Evolutionary conservation across 2,113 vertebrate species (phyloP).

Genomic region (Trogon surrucura): DNA sequence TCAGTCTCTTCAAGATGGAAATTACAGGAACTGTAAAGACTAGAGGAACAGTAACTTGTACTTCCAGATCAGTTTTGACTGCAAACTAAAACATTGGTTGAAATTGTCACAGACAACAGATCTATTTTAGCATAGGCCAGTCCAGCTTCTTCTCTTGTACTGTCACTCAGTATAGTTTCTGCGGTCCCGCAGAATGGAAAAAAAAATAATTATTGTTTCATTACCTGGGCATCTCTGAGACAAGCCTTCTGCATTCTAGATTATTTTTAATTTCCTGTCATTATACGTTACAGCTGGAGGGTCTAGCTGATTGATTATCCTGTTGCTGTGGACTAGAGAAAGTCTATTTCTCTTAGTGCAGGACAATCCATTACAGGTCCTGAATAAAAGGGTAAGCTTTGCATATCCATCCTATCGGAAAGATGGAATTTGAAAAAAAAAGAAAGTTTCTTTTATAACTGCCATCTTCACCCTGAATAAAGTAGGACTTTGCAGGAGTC

Average conservation of each 20-base stretch:
- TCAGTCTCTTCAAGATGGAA: background rate
- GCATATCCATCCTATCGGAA: background rate
- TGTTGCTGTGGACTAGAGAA: background rate
- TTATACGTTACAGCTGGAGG: background rate
- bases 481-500: background rate
- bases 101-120: background rate
- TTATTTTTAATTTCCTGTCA: background rate
- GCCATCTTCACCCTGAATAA: background rate
- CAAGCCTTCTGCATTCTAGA: background rate
- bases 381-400: background rate
- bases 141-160: background rate
- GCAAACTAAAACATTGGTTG: background rate
- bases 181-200: fast-evolving
- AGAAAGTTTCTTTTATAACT: background rate
- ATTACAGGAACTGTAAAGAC: background rate
- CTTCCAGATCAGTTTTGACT: background rate
- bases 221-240: background rate
- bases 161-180: background rate
- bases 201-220: background rate
- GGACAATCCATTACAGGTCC: background rate
- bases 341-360: background rate
- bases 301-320: background rate
- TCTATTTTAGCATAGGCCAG: background rate
- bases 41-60: background rate
- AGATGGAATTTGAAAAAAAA: background rate